These are phyloP conservation scores for Magallana gigas DNA, from an alignment of 1,140 invertebrate genomes.

Conservation along the genomic window DNA sequence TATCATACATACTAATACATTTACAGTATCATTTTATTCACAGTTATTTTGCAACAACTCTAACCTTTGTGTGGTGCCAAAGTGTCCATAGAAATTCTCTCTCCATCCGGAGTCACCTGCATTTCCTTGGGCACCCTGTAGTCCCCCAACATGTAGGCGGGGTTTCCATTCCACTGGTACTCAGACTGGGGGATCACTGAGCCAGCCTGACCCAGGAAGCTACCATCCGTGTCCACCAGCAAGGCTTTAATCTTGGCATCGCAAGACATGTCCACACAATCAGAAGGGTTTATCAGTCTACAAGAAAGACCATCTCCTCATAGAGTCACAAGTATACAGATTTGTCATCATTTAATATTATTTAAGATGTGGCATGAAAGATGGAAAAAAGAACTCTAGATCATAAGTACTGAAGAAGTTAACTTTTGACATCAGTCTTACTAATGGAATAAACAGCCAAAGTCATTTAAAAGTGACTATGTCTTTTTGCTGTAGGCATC, in stretches of 20 bases:
- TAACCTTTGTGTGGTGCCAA: conserved; percentile 70
- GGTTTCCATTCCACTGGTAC: conserved; percentile 73
- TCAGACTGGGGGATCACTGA: conserved; percentile 72
- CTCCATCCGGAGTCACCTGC: conserved; percentile 65
- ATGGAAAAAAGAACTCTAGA: too few relatives aligned
- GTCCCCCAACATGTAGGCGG: conserved; percentile 72
- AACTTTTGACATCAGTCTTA: too few relatives aligned
- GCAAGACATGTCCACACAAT: conserved; percentile 79
- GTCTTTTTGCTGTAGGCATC: too few relatives aligned
- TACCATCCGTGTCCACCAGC: conserved; percentile 73
- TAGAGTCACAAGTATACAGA: too few relatives aligned
- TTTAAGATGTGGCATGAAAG: too few relatives aligned
- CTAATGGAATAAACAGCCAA: too few relatives aligned
- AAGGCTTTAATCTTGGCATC: conserved; percentile 76
- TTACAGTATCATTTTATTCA: too few relatives aligned
- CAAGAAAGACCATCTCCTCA: not conserved
- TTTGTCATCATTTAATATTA: too few relatives aligned
- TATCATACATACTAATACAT: too few relatives aligned
- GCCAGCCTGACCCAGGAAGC: conserved; percentile 44
- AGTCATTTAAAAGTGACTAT: too few relatives aligned
- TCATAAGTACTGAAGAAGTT: too few relatives aligned
- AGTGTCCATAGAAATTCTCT: conserved; percentile 52
- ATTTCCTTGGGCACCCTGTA: conserved; percentile 76
- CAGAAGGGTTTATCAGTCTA: conserved; percentile 74
- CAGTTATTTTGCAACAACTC: not conserved